phyloP scores from a whole-genome alignment of 2,113 vertebrate species.

The Perca schrenkii region DNA sequence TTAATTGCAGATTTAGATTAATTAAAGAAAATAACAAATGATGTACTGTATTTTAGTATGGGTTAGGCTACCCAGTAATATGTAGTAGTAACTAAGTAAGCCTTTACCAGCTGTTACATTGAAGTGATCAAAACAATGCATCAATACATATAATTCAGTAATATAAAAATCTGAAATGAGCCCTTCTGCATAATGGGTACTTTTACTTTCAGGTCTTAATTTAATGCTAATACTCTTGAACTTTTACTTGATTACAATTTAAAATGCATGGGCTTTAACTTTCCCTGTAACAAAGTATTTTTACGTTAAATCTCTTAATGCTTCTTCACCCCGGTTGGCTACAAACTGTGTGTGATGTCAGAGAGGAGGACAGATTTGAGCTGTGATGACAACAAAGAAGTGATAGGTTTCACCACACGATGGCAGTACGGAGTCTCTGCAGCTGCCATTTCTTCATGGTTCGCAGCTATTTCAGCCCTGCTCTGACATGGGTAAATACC shows the following conservation, averaged over 20 bases:
- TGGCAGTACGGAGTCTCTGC: conserved; percentile 55
- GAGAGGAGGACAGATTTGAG: not conserved
- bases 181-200: not conserved
- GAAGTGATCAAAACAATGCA: not conserved
- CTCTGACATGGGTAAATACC: conserved; percentile 32
- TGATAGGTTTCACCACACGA: conserved; percentile 49
- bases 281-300: too few species aligned
- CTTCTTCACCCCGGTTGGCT: not conserved
- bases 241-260: not conserved
- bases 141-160: not conserved
- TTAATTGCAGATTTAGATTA: not conserved
- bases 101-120: not conserved
- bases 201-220: not conserved
- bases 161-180: not conserved
- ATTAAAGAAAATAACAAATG: not conserved
- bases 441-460: not conserved
- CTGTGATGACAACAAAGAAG: not conserved
- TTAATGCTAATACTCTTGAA: not conserved
- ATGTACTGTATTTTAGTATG: not conserved
- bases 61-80: not conserved
- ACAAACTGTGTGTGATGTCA: not conserved
- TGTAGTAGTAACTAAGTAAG: not conserved
- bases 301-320: not conserved
- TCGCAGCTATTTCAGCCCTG: not conserved
- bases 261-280: not conserved